phyloP scores from a whole-genome alignment of 2,888 invertebrate species.

The Idaea biselata region DNA sequence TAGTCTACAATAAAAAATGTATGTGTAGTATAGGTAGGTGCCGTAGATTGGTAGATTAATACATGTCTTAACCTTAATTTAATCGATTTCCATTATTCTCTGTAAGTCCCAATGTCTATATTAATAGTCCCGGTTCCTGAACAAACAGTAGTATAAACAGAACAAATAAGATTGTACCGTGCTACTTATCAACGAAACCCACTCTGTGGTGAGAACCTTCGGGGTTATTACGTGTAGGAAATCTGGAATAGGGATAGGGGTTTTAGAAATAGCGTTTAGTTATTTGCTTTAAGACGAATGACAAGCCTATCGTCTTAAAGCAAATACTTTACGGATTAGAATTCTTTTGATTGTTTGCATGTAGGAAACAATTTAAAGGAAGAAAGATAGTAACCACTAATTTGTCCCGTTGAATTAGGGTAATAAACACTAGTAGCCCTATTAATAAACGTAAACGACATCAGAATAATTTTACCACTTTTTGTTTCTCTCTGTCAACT shows the following conservation, averaged over 20 bases:
- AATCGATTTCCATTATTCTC: neutral
- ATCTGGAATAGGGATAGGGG: slow-evolving; percentile 13
- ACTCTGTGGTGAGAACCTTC: slow-evolving; percentile 32
- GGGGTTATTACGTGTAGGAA: slow-evolving; percentile 39
- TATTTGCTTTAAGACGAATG: neutral
- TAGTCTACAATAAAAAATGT: too few relatives aligned
- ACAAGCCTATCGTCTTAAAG: too few relatives aligned
- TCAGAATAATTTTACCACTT: too few relatives aligned
- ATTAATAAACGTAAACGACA: too few relatives aligned
- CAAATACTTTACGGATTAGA: too few relatives aligned
- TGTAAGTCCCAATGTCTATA: slow-evolving; percentile 43
- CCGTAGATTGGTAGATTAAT: neutral
- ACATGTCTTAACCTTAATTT: neutral
- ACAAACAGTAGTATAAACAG: slow-evolving; percentile 60
- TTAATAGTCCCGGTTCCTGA: slow-evolving; percentile 53
- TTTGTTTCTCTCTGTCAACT: too few relatives aligned
- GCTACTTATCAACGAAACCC: slow-evolving; percentile 59
- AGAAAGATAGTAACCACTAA: too few relatives aligned
- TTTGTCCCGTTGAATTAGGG: too few relatives aligned
- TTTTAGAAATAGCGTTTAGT: slow-evolving; percentile 15
- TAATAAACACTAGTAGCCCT: too few relatives aligned
- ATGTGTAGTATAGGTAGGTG: slow-evolving; percentile 15
- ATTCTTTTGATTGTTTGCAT: too few relatives aligned
- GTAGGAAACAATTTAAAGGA: too few relatives aligned
- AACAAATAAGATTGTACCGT: slow-evolving; percentile 62